Evolutionary conservation across 2,797 vertebrate species (phyloP), one percentile per base, ranked within the genome.

Genomic region (Rhynchonycteris naso): DNA sequence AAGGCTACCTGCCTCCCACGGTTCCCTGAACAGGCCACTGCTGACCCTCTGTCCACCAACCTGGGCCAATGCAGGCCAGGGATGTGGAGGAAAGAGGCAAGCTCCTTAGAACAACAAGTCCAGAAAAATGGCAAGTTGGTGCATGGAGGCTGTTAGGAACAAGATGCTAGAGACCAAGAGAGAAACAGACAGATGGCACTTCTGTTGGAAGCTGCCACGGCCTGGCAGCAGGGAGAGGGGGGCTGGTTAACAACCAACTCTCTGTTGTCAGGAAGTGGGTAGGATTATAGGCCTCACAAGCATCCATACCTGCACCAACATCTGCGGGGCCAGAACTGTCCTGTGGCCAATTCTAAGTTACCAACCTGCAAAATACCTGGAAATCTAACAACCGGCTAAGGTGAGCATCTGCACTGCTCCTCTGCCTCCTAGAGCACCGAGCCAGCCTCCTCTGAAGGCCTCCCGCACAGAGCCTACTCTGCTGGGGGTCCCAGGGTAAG

Each of bases 351-450:
- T 43, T 56, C 33, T 61, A 11, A 82, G 54, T 54, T 35, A 13
- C n/a, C 15, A 13, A 1, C 18, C 4, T 2, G 12, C 35, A 38
- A 63, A 30, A 30, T 33, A 50, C 54, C n/a, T 0, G 76, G 8
- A 26, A 35, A 6, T 2, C 16, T 4, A 8, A 16, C 35, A 8
- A 3, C 30, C 3, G 0, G 30, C 76, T 81, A 30, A 22, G 2
- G 12, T 0, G 1, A 15, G n/a, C 12, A 1, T 18, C 21, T 1
- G 7, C 24, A 8, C 26, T 9, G 26, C n/a, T 11, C 13, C 16
- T 13, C 10, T 14, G 35, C 28, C 50, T 24, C 13, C 65, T 8
- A n/a, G 22, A 61, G 16, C 61, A 15, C 33, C 61, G 8, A 5
- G 24, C 47, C 19, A 56, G 30, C 5, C 7, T 90, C 13, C 12